Percentiles rank a stretch among this genome's conserved stretches.
Evolutionary conservation across 2,888 invertebrate species (phyloP).

Genomic region (Himalopsyche tibetana): DNA sequence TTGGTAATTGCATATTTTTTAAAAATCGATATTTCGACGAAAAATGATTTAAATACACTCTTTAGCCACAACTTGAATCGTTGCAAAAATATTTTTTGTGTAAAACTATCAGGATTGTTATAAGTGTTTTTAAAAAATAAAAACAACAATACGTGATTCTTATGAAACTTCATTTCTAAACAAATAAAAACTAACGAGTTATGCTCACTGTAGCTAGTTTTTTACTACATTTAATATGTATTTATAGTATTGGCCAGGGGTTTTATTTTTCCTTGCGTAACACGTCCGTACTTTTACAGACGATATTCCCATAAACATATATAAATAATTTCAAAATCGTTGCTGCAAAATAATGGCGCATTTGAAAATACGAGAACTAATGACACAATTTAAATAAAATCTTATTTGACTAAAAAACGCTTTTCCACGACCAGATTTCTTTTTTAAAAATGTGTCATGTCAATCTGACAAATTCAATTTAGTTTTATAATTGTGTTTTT

Average conservation of each 20-base stretch:
- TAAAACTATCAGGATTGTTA: too few relatives aligned
- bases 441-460: background rate
- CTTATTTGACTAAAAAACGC: background rate
- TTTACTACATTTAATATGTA: too few relatives aligned
- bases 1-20: too few relatives aligned
- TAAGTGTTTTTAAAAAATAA: too few relatives aligned
- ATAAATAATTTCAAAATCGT: conserved; percentile 65
- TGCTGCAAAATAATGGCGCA: conserved; percentile 57
- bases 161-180: too few relatives aligned
- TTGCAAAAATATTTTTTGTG: too few relatives aligned
- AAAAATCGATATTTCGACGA: too few relatives aligned
- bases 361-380: conserved; percentile 20
- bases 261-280: conserved; percentile 55
- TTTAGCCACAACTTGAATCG: too few relatives aligned
- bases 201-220: too few relatives aligned
- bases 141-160: too few relatives aligned
- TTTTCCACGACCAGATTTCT: background rate
- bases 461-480: background rate
- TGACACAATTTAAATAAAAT: background rate
- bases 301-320: conserved; percentile 64
- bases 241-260: conserved; percentile 57
- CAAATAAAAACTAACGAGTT: too few relatives aligned
- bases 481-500: background rate
- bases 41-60: too few relatives aligned
- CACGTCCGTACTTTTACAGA: conserved; percentile 64